Evolutionary conservation across 2,797 vertebrate genomes (phyloP).

Genomic region (Selene dorsalis): DNA sequence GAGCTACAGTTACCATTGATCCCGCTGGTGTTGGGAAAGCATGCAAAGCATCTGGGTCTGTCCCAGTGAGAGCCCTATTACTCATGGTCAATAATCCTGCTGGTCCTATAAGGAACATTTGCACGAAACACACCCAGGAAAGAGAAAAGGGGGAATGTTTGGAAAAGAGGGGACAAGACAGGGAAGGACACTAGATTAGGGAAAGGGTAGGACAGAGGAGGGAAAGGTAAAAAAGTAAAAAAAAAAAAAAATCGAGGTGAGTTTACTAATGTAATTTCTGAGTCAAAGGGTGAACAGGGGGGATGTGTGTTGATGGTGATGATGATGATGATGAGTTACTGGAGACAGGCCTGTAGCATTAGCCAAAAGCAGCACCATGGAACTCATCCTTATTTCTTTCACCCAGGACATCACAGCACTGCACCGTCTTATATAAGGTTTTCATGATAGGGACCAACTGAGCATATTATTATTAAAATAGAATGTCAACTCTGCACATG

Average conservation of each 20-base stretch:
- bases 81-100: constrained; percentile 68
- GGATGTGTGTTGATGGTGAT: not conserved
- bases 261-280: constrained; percentile 33
- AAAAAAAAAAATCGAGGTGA: constrained; percentile 7
- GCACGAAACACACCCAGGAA: constrained; percentile 59
- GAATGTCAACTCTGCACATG: constrained; percentile 48
- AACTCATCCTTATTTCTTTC: not conserved
- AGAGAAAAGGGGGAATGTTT: constrained; percentile 8
- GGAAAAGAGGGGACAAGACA: not conserved
- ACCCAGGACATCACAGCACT: not conserved
- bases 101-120: constrained; percentile 43
- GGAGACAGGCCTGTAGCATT: not conserved
- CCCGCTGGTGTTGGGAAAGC: constrained; percentile 71
- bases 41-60: constrained; percentile 68
- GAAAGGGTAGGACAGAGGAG: not conserved
- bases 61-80: constrained; percentile 63
- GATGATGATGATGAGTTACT: too few relatives aligned
- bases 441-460: constrained; percentile 45
- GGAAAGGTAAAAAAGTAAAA: not conserved
- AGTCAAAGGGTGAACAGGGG: constrained; percentile 23
- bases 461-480: constrained; percentile 68
- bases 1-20: constrained; percentile 74
- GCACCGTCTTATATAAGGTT: constrained; percentile 23
- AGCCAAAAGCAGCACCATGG: constrained; percentile 12
- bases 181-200: constrained; percentile 6